Conservation (phyloP, 2,888 invertebrate species). For the Electrophaes corylata region DNA sequence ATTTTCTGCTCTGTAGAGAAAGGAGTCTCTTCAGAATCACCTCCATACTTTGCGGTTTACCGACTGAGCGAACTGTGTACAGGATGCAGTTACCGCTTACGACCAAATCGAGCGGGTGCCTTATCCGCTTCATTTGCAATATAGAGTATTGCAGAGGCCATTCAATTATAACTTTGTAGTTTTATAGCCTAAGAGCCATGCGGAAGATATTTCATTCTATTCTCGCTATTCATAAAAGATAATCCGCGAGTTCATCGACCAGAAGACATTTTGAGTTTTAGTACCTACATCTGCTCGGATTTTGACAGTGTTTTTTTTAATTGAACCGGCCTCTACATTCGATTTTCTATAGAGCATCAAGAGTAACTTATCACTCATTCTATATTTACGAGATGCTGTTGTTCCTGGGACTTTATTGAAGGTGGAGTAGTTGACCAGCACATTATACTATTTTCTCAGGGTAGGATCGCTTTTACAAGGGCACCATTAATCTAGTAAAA, state of each 20-base stretch:
- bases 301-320: background rate
- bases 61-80: constrained; percentile 14
- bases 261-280: background rate
- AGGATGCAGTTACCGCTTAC: constrained; percentile 28
- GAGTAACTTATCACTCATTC: no score
- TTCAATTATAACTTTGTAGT: constrained; percentile 18
- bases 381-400: no score
- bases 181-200: constrained; percentile 9
- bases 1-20: background rate
- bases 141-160: constrained; percentile 15
- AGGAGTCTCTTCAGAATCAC: constrained; percentile 8
- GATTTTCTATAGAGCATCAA: no score
- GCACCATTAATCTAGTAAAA: no score
- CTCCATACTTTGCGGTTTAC: constrained; percentile 27
- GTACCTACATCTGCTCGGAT: background rate
- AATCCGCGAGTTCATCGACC: constrained; percentile 1
- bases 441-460: no score
- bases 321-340: background rate
- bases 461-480: no score
- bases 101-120: constrained; percentile 25
- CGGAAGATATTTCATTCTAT: constrained; percentile 12
- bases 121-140: constrained; percentile 26
- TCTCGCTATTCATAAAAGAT: constrained; percentile 6
- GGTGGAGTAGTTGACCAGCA: no score
- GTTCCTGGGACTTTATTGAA: no score